Base-by-base conservation (phyloP, 2,888 invertebrate species). In the Lymantria dispar region DNA sequence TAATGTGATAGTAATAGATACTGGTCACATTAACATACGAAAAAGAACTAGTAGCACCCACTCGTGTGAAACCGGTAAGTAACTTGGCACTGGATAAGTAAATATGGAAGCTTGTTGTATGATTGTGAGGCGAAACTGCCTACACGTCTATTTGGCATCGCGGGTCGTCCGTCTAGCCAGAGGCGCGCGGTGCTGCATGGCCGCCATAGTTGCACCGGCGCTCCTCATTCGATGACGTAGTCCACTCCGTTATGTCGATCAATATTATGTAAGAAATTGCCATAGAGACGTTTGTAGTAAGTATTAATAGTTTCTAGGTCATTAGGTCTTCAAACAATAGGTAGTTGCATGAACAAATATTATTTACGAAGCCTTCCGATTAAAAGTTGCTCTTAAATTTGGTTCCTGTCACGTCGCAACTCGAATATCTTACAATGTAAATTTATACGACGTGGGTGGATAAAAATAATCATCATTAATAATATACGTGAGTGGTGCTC, bases 81-180 rank as follows among this genome's bases (percentile, higher is more conserved):
- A 79, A 78, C 80, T 81, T 82, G 83, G 78, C 81, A 76, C 76
- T 76, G 77, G 77, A 73, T 81, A 78, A 78, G 83, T 89, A 83
- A 87, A 89, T 89, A 90, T 88, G 89, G 88, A 85, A 88, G 85
- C 85, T 87, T 87, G 90, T 80, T 75, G 69, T 58, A 68, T 68
- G 79, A 76, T 80, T 81, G 80, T 83, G 83, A 76, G 81, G 83
- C 82, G 76, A 79, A 80, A 82, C 87, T 83, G 79, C 90, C 89
- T 86, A 89, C 89, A 84, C 87, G 69, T 68, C 60, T 60, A 51
- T 58, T 58, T 48, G 47, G 22, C 43, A 43, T 14, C 14, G 40
- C 36, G 47, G 12, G 8, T 46, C 12, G 36, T 48, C 36, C 43
- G 48, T 52, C 48, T 52, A 45, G 52, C 42, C 33, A 33, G 48